Evolutionary conservation across 2,113 vertebrate genomes (phyloP), one percentile per base, ranked within the genome.

Genomic region (Heteronetta atricapilla): DNA sequence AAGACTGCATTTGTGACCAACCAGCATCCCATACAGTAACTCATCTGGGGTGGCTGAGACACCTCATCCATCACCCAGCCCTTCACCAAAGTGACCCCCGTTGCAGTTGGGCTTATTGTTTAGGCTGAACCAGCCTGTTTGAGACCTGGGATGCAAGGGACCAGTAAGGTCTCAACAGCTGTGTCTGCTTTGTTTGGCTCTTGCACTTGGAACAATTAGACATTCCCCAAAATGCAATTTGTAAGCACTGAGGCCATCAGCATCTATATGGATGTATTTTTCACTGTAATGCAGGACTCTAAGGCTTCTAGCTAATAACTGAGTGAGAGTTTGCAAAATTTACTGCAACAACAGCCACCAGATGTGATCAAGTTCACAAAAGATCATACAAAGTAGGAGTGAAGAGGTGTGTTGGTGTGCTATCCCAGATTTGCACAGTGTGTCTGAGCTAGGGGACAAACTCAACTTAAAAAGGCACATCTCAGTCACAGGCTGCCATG

Each of bases 31-130:
- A 50, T 19, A 21, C 22, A 58, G n/a, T 20, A 46, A 29, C 8
- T 66, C 12, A 18, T 20, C 13, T 12, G 14, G 2, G 3, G 15
- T 58, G 36, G 5, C 63, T 68, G 34, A 53, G 25, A 40, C 26
- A 17, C 14, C 56, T 70, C 13, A 2, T 25, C 8, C 13, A 6
- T n/a, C 38, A 22, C 33, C 11, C 1, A 2, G 2, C 10, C 25
- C 46, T 52, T 52, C 46, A 12, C 36, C 48, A 34, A 22, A 38
- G 36, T 1, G 0, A 42, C 40, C 52, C 7, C 4, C 29, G 4
- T 40, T 40, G 46, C 40, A 62, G 18, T 67, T n/a, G 0, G 44
- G 28, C 19, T 83, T 44, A 33, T 66, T 5, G 28, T 74, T 69
- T 12, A 33, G 48, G 62, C 42, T 67, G 29, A 69, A 19, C 36